Percentiles rank a stretch among this genome's conserved stretches.
Evolutionary conservation across 2,113 vertebrate genomes (phyloP).

Genomic region (Paratilapia polleni): DNA sequence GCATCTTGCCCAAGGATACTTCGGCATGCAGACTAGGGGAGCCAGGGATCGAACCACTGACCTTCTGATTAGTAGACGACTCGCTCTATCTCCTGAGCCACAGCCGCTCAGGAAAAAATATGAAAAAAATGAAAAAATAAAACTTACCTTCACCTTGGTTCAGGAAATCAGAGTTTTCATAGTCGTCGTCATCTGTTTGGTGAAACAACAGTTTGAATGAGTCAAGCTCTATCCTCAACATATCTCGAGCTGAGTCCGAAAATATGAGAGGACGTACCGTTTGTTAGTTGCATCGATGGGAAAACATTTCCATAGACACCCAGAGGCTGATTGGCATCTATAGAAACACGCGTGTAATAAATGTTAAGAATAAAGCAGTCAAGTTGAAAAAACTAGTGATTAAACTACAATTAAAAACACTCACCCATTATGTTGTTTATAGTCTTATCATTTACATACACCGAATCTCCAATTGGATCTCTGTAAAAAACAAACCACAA

Average conservation of each 20-base stretch:
- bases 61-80: too few relatives aligned
- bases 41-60: too few relatives aligned
- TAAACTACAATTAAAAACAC: not conserved
- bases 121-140: not conserved
- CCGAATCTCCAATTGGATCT: constrained; percentile 6
- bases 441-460: constrained; percentile 24
- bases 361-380: not conserved
- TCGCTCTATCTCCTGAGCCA: too few relatives aligned
- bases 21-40: too few relatives aligned
- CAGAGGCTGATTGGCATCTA: not conserved
- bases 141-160: not conserved
- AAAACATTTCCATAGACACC: constrained; percentile 52
- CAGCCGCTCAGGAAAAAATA: too few relatives aligned
- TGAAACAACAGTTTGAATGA: not conserved
- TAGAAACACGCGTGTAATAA: not conserved
- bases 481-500: constrained; percentile 23
- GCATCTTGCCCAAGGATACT: too few relatives aligned
- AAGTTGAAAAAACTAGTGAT: not conserved
- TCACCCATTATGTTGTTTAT: not conserved
- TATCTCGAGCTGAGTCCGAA: not conserved
- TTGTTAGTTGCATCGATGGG: not conserved
- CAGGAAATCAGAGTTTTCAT: constrained; percentile 56
- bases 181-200: constrained; percentile 61
- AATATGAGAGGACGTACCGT: constrained; percentile 10
- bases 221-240: not conserved